Percentiles rank a stretch among this genome's conserved stretches.
phyloP scores from a whole-genome alignment of 2,113 vertebrate species.

The Pyxicephalus adspersus region DNA sequence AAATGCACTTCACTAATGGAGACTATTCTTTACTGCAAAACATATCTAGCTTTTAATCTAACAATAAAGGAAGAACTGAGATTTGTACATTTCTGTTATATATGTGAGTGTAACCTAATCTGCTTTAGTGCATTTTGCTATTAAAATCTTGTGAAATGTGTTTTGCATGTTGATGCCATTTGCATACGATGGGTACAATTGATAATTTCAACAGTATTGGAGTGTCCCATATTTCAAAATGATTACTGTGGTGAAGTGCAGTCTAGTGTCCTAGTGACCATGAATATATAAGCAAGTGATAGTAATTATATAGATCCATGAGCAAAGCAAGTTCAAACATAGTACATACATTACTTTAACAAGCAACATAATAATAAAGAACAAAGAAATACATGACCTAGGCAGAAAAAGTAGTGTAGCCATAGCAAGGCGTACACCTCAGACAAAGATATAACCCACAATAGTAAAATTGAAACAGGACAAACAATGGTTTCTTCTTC shows the following conservation, averaged over 20 bases:
- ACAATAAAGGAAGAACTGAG: conserved; percentile 36
- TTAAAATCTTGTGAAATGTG: background rate
- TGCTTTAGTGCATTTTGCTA: conserved; percentile 21
- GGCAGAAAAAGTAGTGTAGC: too few species aligned
- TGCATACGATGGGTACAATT: conserved; percentile 32
- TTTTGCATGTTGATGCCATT: conserved; percentile 21
- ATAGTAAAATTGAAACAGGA: too few species aligned
- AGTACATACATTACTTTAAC: too few species aligned
- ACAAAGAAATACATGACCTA: too few species aligned
- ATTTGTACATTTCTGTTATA: conserved; percentile 42
- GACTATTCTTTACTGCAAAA: conserved; percentile 43
- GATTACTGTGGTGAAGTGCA: background rate
- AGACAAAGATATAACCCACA: too few species aligned
- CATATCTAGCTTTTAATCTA: conserved; percentile 48
- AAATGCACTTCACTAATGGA: conserved; percentile 48
- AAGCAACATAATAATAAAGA: too few species aligned
- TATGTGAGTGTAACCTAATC: conserved; percentile 19
- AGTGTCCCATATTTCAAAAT: conserved; percentile 24
- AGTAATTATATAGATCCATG: too few species aligned
- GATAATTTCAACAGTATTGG: conserved; percentile 10
- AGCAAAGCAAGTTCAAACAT: too few species aligned
- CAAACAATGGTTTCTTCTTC: too few species aligned
- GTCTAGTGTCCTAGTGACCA: background rate
- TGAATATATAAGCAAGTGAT: conserved; percentile 1
- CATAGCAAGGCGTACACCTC: too few species aligned